phyloP scores from a whole-genome alignment of 2,113 vertebrate species.

The Lamprologus lemairii region DNA sequence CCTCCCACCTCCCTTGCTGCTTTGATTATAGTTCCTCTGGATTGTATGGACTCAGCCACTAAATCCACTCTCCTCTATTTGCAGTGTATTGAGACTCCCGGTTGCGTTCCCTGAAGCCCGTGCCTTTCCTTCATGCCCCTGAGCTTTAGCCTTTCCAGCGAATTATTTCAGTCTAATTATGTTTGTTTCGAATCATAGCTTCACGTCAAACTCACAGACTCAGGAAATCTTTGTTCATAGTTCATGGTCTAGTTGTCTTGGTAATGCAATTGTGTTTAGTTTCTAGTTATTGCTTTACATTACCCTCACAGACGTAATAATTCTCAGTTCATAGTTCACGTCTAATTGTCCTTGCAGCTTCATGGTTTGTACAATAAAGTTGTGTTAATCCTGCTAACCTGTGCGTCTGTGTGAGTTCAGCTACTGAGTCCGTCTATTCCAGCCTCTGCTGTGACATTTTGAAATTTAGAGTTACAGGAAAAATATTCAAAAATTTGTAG shows the following conservation, averaged over 20 bases:
- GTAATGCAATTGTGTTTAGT: background rate
- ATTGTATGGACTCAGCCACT: background rate
- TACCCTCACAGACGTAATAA: background rate
- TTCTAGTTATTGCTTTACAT: background rate
- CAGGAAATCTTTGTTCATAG: background rate
- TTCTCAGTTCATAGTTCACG: accelerated
- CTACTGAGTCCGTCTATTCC: background rate
- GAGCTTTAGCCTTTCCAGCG: accelerated
- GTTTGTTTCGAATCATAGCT: background rate
- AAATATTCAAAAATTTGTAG: background rate
- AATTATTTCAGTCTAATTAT: background rate
- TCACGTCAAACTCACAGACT: background rate
- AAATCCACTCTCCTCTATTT: background rate
- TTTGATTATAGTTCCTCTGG: background rate
- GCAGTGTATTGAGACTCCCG: background rate
- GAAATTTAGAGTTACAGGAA: background rate
- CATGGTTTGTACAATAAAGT: background rate
- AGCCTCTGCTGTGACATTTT: accelerated
- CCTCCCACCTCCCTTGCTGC: background rate
- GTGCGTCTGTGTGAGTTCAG: background rate
- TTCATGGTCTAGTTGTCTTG: background rate
- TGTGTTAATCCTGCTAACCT: background rate
- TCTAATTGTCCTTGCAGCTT: background rate
- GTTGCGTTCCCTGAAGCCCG: background rate
- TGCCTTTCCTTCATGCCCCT: background rate